phyloP scores from a whole-genome alignment of 2,888 invertebrate genomes.

The Trachelus iudaicus region DNA sequence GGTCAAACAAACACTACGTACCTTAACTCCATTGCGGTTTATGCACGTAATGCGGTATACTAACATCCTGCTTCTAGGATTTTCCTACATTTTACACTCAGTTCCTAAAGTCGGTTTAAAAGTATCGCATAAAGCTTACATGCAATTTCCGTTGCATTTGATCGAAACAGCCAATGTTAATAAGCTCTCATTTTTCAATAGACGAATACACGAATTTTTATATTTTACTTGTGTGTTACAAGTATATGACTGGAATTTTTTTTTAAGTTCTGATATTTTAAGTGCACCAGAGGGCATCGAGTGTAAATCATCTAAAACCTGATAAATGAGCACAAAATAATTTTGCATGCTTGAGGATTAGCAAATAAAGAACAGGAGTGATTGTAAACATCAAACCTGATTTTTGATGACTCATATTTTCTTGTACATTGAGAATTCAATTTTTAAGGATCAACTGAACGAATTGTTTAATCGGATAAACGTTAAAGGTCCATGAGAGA shows the following conservation, averaged over 20 bases:
- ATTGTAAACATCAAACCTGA: not conserved
- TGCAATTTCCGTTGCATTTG: not conserved
- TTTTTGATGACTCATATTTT: not conserved
- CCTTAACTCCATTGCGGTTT: not conserved
- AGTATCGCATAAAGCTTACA: not conserved
- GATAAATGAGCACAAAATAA: not conserved
- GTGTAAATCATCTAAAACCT: not conserved
- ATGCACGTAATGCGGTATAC: not conserved
- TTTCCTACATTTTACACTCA: not conserved
- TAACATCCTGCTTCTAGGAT: not conserved
- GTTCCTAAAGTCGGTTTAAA: not conserved
- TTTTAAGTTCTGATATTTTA: not conserved
- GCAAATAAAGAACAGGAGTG: not conserved
- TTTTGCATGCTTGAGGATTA: not conserved
- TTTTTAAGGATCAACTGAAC: not conserved
- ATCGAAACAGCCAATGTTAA: not conserved
- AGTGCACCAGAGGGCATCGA: not conserved
- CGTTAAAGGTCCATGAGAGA: not conserved
- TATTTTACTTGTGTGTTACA: not conserved
- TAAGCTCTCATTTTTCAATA: not conserved
- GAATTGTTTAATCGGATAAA: not conserved
- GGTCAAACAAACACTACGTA: not conserved
- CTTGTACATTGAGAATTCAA: not conserved
- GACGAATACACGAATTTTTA: not conserved
- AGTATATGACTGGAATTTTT: not conserved